Percentiles rank a stretch among this genome's conserved stretches.
Evolutionary conservation across 2,113 vertebrate genomes (phyloP).

Genomic region (Lophura nycthemera): DNA sequence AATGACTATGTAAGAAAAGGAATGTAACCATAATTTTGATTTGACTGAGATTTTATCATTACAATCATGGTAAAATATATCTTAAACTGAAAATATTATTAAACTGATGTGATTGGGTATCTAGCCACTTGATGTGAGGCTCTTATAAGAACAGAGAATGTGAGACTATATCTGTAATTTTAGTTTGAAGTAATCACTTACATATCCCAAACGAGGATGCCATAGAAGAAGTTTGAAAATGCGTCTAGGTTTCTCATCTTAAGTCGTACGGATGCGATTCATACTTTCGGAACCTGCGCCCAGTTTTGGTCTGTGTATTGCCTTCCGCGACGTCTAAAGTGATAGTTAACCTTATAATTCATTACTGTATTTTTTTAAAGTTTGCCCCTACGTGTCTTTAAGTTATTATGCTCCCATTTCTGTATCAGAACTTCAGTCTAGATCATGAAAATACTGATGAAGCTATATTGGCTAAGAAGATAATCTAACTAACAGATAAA

Average conservation of each 20-base stretch:
- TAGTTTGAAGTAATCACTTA: neutral
- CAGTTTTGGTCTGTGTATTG: neutral
- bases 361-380: too few relatives aligned
- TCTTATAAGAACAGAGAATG: neutral
- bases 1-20: neutral
- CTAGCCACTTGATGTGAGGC: neutral
- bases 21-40: neutral
- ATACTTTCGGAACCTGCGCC: neutral
- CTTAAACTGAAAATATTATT: neutral
- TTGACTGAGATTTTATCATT: neutral
- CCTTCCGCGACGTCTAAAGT: neutral
- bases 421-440: accelerated
- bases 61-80: neutral
- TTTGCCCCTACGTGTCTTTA: neutral
- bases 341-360: neutral
- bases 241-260: too few relatives aligned
- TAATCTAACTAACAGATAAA: neutral
- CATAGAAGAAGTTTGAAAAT: accelerated
- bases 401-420: neutral
- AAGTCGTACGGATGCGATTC: neutral
- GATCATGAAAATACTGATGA: neutral
- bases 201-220: accelerated
- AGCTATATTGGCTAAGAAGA: accelerated
- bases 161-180: neutral
- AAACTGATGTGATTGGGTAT: neutral